Percentiles rank a stretch among this genome's conserved stretches.
Conservation (phyloP, 1,140 invertebrate species). For the Acromyrmex heyeri region DNA sequence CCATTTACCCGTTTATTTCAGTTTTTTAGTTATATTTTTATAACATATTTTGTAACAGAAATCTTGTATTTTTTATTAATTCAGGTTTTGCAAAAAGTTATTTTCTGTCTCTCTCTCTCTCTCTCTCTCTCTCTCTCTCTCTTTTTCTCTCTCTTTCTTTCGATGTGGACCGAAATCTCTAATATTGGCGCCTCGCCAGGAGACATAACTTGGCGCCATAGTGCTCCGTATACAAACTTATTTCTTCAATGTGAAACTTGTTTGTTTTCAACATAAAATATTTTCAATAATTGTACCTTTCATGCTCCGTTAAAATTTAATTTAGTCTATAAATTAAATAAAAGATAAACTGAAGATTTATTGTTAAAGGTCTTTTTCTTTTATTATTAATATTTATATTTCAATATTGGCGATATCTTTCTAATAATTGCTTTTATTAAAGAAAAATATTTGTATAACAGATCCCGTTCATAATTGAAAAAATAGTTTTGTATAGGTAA, state of each 20-base stretch:
- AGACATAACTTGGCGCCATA: constrained; percentile 13
- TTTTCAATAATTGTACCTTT: not conserved
- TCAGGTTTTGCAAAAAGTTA: not conserved
- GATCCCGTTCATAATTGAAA: not conserved
- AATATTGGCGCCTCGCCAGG: constrained; percentile 41
- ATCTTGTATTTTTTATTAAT: constrained; percentile 3
- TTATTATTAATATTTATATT: not conserved
- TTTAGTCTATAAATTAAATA: not conserved
- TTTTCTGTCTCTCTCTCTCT: too few species aligned
- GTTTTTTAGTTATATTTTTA: not conserved
- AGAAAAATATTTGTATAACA: not conserved
- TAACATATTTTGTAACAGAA: not conserved
- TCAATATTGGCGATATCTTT: not conserved
- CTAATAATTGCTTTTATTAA: not conserved
- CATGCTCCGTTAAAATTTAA: not conserved
- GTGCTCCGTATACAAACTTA: constrained; percentile 7
- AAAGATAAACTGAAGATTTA: not conserved
- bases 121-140: too few species aligned
- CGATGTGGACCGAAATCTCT: constrained; percentile 18
- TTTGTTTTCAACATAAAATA: constrained; percentile 4
- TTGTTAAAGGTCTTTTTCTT: not conserved
- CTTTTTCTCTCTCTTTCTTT: too few species aligned
- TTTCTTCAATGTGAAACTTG: not conserved
- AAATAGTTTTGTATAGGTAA: not conserved
- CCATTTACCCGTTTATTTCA: not conserved